phyloP scores from a whole-genome alignment of 2,113 vertebrate species.

The Rhegmatorhina hoffmannsi region DNA sequence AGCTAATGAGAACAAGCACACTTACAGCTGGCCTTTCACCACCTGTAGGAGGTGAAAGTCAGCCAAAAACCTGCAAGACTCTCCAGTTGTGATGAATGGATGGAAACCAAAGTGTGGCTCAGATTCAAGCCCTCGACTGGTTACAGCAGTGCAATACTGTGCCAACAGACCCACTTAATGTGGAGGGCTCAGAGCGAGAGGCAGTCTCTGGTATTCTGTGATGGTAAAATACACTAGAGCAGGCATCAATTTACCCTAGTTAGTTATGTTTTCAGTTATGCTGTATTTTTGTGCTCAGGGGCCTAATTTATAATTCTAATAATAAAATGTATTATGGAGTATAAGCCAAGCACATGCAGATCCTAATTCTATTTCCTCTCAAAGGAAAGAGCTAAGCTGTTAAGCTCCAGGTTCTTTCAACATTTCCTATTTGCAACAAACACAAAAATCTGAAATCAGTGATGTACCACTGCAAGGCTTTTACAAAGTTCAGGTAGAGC shows the following conservation, averaged over 20 bases:
- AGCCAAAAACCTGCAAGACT: neutral
- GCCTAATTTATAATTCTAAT: slow-evolving; percentile 52
- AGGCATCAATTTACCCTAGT: slow-evolving; percentile 41
- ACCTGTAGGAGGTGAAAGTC: slow-evolving; percentile 11
- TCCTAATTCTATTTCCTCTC: slow-evolving; percentile 59
- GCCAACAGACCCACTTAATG: neutral
- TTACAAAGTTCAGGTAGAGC: neutral
- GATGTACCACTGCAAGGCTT: neutral
- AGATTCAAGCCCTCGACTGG: neutral
- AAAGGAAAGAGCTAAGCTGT: slow-evolving; percentile 56
- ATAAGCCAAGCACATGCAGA: slow-evolving; percentile 59
- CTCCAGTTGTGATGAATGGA: neutral
- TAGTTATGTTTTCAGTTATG: slow-evolving; percentile 28
- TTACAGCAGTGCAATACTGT: neutral
- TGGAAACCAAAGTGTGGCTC: slow-evolving; percentile 34
- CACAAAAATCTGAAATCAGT: neutral
- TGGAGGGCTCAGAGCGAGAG: neutral
- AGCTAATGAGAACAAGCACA: neutral
- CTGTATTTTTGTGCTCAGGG: slow-evolving; percentile 17
- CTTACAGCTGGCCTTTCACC: slow-evolving; percentile 20
- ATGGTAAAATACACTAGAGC: neutral
- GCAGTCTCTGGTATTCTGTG: neutral
- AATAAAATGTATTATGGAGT: slow-evolving; percentile 59
- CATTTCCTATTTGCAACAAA: slow-evolving; percentile 3
- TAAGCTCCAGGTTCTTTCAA: slow-evolving; percentile 52